Evolutionary conservation across 2,797 vertebrate genomes (phyloP), one percentile per base, ranked within the genome.

Genomic region (Spondyliosoma cantharus): DNA sequence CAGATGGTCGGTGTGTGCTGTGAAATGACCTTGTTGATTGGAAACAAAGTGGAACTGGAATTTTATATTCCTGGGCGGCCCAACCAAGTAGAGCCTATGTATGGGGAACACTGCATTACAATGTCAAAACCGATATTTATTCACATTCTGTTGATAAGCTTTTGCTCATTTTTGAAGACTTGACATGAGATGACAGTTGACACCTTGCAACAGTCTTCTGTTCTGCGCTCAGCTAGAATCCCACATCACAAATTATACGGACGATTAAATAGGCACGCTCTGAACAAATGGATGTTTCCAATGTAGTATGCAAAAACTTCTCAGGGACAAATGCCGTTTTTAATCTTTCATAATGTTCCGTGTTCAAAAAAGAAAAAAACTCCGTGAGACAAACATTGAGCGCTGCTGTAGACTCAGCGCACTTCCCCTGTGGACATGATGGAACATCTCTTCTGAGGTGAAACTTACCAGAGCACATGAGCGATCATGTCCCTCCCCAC

Each of bases 401-500:
- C n/a, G 5, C 29, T 1, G 16, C 24, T 62, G 8, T 15, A 54
- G 15, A 25, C 29, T 73, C 52, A 32, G 27, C 42, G 13, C 16
- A 52, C 25, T 71, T 54, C 45, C 12, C 75, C 7, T 66, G 43
- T 60, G 42, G 48, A 82, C 54, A 66, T 60, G 68, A 24, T 52
- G 3, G 22, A 70, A 56, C 32, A 46, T 70, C 49, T 80, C 65
- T 84, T 52, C 61, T 57, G 60, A 60, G 25, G 14, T 68, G 57
- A 82, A 59, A 78, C 61, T 70, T 74, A 69, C 17, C 67, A 88
- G 63, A 81, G 60, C 70, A 79, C 73, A 80, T 72, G 70, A 83
- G 62, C 62, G 22, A 66, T 78, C 65, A 62, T 49, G 17, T 74
- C n/a, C 37, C 68, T 49, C 37, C 50, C n/a, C 37, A 52, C 13